phyloP scores from a whole-genome alignment of 2,888 invertebrate species.

The Drymonia ruficornis region DNA sequence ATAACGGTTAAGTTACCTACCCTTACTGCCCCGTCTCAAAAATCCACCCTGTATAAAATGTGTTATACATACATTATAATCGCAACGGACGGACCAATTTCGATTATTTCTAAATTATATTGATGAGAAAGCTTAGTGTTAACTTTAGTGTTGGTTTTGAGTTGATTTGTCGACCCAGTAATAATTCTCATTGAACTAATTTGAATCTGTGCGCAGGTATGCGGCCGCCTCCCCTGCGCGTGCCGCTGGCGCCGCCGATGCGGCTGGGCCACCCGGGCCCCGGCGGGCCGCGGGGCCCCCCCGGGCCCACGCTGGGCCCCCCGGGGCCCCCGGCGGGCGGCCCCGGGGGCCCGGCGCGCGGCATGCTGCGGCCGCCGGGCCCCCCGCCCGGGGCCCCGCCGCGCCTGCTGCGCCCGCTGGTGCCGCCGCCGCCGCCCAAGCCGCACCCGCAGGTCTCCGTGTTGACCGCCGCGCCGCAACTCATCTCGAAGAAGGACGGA shows the following conservation, averaged over 20 bases:
- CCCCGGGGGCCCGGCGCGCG: conserved; percentile 47
- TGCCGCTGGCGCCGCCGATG: conserved; percentile 50
- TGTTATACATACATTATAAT: too few relatives aligned
- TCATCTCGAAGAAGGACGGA: conserved; percentile 89
- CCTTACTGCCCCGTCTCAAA: too few relatives aligned
- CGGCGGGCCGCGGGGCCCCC: conserved; percentile 72
- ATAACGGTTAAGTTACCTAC: too few relatives aligned
- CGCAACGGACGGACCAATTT: too few relatives aligned
- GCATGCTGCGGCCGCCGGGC: conserved; percentile 82
- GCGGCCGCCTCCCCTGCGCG: conserved; percentile 65
- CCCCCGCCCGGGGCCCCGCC: conserved; percentile 88
- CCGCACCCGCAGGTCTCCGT: conserved; percentile 86
- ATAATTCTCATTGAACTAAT: too few relatives aligned
- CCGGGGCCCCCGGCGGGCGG: conserved; percentile 46
- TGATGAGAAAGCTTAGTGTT: too few relatives aligned
- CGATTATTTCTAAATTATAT: too few relatives aligned
- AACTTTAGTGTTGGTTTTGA: too few relatives aligned
- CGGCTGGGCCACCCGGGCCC: conserved; percentile 40
- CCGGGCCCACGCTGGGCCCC: conserved; percentile 86
- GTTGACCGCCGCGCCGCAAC: conserved; percentile 92
- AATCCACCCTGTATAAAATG: too few relatives aligned
- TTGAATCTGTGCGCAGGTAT: conserved; percentile 47
- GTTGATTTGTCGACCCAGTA: too few relatives aligned
- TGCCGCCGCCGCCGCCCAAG: conserved; percentile 81
- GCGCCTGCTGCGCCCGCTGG: conserved; percentile 83